Evolutionary conservation across 1,140 invertebrate genomes (phyloP).

Genomic region (Aradophagus sp.): DNA sequence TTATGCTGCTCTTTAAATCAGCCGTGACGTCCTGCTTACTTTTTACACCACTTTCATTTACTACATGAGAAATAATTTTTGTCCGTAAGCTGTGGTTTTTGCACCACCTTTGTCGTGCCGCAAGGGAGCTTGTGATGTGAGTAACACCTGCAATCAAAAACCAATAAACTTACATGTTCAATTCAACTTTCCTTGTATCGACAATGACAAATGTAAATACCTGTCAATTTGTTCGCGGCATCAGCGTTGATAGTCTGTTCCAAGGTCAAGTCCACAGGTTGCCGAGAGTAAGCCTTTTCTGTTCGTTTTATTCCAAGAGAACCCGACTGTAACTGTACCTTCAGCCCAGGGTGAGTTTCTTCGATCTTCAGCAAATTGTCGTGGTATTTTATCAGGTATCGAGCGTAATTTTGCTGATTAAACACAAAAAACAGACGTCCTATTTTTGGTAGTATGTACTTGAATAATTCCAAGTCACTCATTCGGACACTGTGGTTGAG

Average conservation of each 20-base stretch:
- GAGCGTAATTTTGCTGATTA: conserved; percentile 65
- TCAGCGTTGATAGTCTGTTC: conserved; percentile 62
- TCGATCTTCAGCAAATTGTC: conserved; percentile 44
- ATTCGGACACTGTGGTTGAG: conserved; percentile 27
- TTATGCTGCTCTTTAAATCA: conserved; percentile 17
- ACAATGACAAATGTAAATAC: too few relatives aligned
- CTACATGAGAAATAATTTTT: conserved; percentile 26
- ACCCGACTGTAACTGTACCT: conserved; percentile 28
- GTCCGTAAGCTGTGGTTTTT: conserved; percentile 37
- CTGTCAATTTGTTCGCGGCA: conserved; percentile 53
- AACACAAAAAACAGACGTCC: conserved; percentile 62
- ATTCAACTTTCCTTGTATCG: too few relatives aligned
- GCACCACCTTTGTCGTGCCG: too few relatives aligned
- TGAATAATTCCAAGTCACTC: conserved; percentile 41
- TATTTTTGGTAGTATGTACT: conserved; percentile 59
- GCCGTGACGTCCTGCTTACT: conserved; percentile 30
- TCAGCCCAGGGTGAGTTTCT: conserved; percentile 59
- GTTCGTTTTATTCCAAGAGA: conserved; percentile 56
- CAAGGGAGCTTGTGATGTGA: conserved; percentile 49
- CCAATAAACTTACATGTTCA: not conserved
- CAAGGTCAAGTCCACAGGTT: conserved; percentile 52
- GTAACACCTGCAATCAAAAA: conserved; percentile 34
- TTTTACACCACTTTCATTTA: conserved; percentile 14
- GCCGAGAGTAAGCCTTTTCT: conserved; percentile 47
- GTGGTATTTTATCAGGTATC: conserved; percentile 49